Evolutionary conservation across 2,797 vertebrate genomes (phyloP), one percentile per base, ranked within the genome.

Genomic region (Distichodus sexfasciatus): DNA sequence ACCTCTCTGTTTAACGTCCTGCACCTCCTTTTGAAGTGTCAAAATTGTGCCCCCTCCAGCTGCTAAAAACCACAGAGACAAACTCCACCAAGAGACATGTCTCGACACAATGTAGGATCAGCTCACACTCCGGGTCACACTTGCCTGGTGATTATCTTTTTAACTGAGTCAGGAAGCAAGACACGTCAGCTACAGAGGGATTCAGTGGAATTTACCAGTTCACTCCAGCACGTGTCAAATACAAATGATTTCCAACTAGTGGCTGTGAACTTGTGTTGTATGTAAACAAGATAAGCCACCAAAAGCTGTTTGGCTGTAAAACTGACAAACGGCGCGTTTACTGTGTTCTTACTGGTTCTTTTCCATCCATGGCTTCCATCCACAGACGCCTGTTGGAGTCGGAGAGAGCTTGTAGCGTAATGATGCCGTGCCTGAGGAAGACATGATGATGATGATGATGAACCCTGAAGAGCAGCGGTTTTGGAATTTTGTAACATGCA

Each of bases 361-460:
- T 98, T 58, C 97, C 97, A 80, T 99, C 97, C 97, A 99, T 99
- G 31, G 97, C 97, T 86, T 98, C 96, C 1, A 99, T 92, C 97
- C 97, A 99, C 61, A 96, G 92, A 47, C 96, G 94, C 67, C 97
- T 87, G 82, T 97, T 98, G 44, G 94, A 93, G 83, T 99, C 97
- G 28, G 95, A 99, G 74, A 94, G 91, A 8, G 97, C 95, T 75
- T 99, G 97, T 5, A 99, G 84, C 0, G 96, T 99, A 82, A 98
- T 95, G 81, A 99, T 94, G 14, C 95, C 94, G 62, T 96, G 94
- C 80, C 97, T 99, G 83, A 77, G 61, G 85, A 74, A 90, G 23
- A 63, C 28, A 62, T 9, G 26, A n/a, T n/a, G n/a, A n/a, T n/a
- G n/a, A n/a, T n/a, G n/a, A n/a, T n/a, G n/a, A n/a, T n/a, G n/a